Percentiles rank a stretch among this genome's conserved stretches.
Evolutionary conservation across 2,888 invertebrate genomes (phyloP).

Genomic region (Boloria euphrosyne): DNA sequence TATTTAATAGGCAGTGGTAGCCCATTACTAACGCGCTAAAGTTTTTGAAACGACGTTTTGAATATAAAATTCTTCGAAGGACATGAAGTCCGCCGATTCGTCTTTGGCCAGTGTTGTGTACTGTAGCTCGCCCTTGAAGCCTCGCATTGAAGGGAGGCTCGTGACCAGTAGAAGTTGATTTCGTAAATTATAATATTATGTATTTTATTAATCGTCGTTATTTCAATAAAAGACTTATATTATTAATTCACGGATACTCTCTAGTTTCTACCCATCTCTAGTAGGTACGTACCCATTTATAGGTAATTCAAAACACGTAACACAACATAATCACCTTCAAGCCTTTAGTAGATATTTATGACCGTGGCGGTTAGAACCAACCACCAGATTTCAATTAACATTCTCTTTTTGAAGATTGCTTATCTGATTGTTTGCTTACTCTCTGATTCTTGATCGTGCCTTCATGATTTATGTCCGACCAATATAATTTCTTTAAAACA

Average conservation of each 20-base stretch:
- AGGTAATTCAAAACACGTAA: background rate
- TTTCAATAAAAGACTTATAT: no score
- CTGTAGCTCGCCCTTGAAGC: no score
- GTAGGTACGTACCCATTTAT: background rate
- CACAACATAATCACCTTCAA: slow-evolving; percentile 6
- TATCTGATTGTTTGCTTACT: slow-evolving; percentile 47
- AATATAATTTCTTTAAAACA: slow-evolving; percentile 36
- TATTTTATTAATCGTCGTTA: no score
- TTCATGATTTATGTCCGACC: slow-evolving; percentile 44
- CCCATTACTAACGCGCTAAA: no score
- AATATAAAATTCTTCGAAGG: no score
- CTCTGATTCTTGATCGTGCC: slow-evolving; percentile 44
- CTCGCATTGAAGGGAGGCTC: no score
- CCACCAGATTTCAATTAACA: slow-evolving; percentile 46
- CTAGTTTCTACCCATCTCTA: background rate
- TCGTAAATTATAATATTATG: no score
- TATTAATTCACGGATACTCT: background rate
- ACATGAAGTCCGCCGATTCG: no score
- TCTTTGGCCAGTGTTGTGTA: no score
- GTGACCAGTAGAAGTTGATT: no score
- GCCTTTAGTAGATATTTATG: slow-evolving; percentile 35
- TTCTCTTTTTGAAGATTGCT: slow-evolving; percentile 48
- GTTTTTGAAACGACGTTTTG: no score
- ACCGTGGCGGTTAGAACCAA: slow-evolving; percentile 33
- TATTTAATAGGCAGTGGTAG: no score